Percentiles rank a stretch among this genome's conserved stretches.
phyloP scores from a whole-genome alignment of 2,113 vertebrate genomes.

The Myrmophylax atrothorax region DNA sequence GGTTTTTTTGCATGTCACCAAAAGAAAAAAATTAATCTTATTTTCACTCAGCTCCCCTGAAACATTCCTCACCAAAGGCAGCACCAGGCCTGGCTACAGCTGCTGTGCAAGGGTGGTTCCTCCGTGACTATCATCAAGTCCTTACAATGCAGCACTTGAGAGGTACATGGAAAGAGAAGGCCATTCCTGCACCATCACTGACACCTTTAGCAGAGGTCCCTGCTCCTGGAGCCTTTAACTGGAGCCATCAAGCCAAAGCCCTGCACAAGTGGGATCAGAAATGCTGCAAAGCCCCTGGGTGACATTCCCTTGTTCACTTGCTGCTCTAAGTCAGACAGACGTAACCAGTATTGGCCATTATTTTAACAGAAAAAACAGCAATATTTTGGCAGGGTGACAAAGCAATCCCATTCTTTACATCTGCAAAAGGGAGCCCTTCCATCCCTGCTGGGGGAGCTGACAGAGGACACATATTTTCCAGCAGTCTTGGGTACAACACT shows the following conservation, averaged over 20 bases:
- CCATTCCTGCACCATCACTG: neutral
- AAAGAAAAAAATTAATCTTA: neutral
- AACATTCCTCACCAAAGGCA: neutral
- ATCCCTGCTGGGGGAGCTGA: neutral
- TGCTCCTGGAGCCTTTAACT: neutral
- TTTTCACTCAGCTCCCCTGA: neutral
- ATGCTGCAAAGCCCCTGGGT: neutral
- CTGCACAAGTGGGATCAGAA: neutral
- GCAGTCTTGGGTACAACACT: neutral
- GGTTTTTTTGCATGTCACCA: neutral
- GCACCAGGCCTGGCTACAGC: neutral
- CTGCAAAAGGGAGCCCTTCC: neutral
- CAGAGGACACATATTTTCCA: conserved; percentile 10
- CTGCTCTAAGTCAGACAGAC: neutral
- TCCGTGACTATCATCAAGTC: neutral
- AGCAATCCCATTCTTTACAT: neutral
- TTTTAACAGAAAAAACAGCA: neutral
- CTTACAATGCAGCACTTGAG: neutral
- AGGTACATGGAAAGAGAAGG: neutral
- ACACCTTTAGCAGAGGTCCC: neutral
- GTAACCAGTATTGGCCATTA: neutral
- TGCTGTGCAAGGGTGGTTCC: neutral
- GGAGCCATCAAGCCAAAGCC: neutral
- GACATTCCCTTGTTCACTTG: neutral
- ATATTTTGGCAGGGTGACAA: conserved; percentile 13